Conservation (phyloP, 2,888 invertebrate species). For the Ptycholaimellus sp. region DNA sequence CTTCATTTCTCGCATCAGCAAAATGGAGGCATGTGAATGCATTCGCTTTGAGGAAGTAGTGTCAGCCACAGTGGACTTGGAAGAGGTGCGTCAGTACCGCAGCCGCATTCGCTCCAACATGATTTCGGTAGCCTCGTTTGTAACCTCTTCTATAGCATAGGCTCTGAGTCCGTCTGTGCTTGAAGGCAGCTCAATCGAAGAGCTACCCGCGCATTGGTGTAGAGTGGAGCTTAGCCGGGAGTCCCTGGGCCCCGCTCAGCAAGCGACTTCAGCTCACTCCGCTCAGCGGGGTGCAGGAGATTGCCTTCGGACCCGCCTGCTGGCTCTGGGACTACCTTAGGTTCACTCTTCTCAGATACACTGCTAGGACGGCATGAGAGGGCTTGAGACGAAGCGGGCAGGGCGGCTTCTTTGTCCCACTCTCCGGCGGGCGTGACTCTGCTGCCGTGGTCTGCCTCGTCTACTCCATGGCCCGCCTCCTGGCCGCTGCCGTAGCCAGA, state of each 20-base stretch:
- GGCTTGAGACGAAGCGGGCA: conserved; percentile 33
- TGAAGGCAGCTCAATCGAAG: no score
- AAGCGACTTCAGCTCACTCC: not conserved
- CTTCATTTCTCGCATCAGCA: no score
- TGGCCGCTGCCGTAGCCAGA: conserved; percentile 30
- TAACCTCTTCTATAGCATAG: no score
- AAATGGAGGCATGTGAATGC: not conserved
- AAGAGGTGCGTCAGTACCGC: not conserved
- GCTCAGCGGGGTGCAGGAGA: conserved; percentile 48
- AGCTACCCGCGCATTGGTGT: no score
- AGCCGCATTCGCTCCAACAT: no score
- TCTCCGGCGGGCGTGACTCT: conserved; percentile 86
- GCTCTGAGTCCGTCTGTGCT: no score
- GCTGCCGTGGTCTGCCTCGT: conserved; percentile 73
- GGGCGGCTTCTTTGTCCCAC: conserved; percentile 75
- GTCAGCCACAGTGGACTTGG: not conserved
- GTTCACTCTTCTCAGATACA: conserved; percentile 1
- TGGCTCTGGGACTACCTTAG: conserved; percentile 48
- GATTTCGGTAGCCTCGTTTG: no score
- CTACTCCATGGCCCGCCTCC: conserved; percentile 70
- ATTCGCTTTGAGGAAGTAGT: not conserved
- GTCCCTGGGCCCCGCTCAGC: not conserved
- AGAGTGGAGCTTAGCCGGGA: no score
- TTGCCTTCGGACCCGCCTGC: conserved; percentile 57
- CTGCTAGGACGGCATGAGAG: conserved; percentile 42